phyloP scores from a whole-genome alignment of 2,113 vertebrate genomes.

The Pachycephala philippinensis region DNA sequence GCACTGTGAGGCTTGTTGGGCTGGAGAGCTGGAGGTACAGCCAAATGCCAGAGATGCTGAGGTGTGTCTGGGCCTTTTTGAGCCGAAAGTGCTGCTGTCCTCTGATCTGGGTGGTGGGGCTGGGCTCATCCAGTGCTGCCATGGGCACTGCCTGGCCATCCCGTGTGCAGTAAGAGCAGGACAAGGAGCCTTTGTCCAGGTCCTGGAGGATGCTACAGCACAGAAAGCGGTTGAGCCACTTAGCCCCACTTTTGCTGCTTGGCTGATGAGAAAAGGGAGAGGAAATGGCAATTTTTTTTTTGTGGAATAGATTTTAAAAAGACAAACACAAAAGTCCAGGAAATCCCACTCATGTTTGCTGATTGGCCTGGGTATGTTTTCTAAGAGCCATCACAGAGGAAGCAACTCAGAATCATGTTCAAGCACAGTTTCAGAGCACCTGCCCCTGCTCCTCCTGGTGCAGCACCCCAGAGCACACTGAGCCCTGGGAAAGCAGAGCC shows the following conservation, averaged over 20 bases:
- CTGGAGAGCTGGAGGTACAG: neutral
- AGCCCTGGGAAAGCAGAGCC: neutral
- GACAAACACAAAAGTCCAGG: neutral
- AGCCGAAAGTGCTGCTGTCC: neutral
- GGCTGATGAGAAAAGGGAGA: neutral
- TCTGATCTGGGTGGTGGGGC: neutral
- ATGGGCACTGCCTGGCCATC: neutral
- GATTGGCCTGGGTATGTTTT: neutral
- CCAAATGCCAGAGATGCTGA: neutral
- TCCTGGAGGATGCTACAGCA: neutral
- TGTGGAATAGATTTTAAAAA: neutral
- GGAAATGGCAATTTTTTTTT: neutral
- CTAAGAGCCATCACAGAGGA: neutral
- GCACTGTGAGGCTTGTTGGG: rapidly evolving
- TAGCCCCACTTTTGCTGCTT: neutral
- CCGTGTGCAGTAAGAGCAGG: neutral
- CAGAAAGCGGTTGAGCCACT: neutral
- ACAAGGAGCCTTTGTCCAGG: neutral
- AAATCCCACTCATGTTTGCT: neutral
- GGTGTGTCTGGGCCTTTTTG: neutral
- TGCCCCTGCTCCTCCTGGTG: neutral
- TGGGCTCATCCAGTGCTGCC: neutral
- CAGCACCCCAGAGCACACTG: rapidly evolving
- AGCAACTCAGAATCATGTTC: neutral
- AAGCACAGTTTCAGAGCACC: neutral